Base-by-base conservation (phyloP, 2,888 invertebrate genomes). In the Spatulosminthurus flaviceps region DNA sequence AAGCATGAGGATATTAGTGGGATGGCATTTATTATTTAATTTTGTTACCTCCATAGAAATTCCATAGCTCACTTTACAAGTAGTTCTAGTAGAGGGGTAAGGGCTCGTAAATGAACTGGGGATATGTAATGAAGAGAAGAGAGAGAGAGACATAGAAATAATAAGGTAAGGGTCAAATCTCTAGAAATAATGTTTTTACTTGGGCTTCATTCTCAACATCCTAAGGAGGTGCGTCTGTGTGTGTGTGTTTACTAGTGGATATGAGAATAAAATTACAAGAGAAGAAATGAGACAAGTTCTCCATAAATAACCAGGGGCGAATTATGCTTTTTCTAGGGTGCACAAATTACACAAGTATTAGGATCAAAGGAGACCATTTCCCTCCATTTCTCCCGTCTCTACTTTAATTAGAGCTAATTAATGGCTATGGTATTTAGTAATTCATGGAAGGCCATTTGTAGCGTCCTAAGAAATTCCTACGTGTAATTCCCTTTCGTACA, bases 351-450 rank as follows among this genome's bases (percentile, higher is more conserved):
- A n/a, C 42, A 60, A 73, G 73, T 43, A 73, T 73, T 73, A 73
- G 73, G 73, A 73, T 73, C 73, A 73, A 51, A 73, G 73, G 24
- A 60, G 60, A 26, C 7, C 73, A 73, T 60, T 73, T 60, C 73
- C 60, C 73, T 26, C 29, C 24, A 26, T 73, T 60, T n/a, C 29
- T 60, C 29, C 60, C 73, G 71, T 72, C 72, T 71, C 78, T 78
- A 72, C 64, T 78, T 78, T 78, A 78, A 78, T 78, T 72, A 78
- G 72, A 21, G n/a, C 26, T 78, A 78, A 78, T 78, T 78, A 72
- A 78, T 78, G 78, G 60, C 61, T 34, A 72, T 78, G 64, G 19
- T 72, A 61, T 78, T 71, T 71, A 70, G 29, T 78, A 78, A 72
- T 72, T 78, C 78, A 78, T 78, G 78, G 77, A 67, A 41, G 61